Base-by-base conservation (phyloP, 2,113 vertebrate genomes). In the Hepsetus odoe region DNA sequence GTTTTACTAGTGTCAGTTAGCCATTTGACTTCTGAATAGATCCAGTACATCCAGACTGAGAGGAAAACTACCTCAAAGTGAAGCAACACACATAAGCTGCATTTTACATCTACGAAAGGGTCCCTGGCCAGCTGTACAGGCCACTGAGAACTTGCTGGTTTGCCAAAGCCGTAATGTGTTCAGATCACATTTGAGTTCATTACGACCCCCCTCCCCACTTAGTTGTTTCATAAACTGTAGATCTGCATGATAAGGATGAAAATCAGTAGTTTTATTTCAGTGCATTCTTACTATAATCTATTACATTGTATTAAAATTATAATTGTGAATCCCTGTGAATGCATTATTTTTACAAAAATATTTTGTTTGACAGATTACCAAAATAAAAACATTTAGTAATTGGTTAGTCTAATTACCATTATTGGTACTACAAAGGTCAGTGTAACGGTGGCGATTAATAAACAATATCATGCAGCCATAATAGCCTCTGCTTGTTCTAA, bases 51-150 rank as follows among this genome's bases (percentile, higher is more conserved):
- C 53, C 35, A 65, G 24, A 80, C 62, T 18, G 82, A 74, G 69
- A 55, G 62, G 75, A 79, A 65, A 65, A 70, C 84, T 83, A 83
- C 84, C 84, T 85, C 84, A 83, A 53, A 64, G 5, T 24, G 18
- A 72, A 58, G 65, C 14, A 30, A 44, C 14, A 70, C 24, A 8
- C 2, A 24, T 4, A 32, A 9, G 28, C 28, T 61, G 58, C 13
- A 5, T 61, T 32, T 61, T 16, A 61, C 28, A 33, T 5, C 11
- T 30, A 2, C 30, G 28, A 30, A 12, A 59, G 24, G 24, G 0
- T 18, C 58, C 9, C 30, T 32, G 28, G 30, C 18, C n/a, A 66
- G n/a, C 33, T 35, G 44, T 44, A 74, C 32, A 18, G 53, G 35
- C 42, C 18, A 51, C 22, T 16, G 18, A 10, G 44, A 53, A n/a